phyloP scores from a whole-genome alignment of 1,140 invertebrate species.

The Penaeus chinensis region DNA sequence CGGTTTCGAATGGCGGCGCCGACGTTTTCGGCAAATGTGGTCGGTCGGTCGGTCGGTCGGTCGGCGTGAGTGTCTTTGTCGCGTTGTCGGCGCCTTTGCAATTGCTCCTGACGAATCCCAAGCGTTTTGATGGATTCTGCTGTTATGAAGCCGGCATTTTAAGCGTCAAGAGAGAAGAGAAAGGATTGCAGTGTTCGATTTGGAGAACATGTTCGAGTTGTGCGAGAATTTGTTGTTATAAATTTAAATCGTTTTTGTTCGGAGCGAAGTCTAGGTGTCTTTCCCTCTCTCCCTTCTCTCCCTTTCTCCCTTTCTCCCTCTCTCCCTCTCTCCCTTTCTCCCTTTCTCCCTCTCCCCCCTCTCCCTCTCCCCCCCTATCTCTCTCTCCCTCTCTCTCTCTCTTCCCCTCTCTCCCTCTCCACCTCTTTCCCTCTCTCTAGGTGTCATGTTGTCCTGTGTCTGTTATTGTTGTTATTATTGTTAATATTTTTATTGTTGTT shows the following conservation, averaged over 20 bases:
- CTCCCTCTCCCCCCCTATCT: background rate
- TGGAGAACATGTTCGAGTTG: too few species aligned
- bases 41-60: too few species aligned
- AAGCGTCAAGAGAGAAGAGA: too few species aligned
- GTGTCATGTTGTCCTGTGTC: background rate
- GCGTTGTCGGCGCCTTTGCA: too few species aligned
- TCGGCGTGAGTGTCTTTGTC: too few species aligned
- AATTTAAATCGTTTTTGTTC: background rate
- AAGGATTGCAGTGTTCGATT: too few species aligned
- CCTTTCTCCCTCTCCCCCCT: constrained; percentile 2
- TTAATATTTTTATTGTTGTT: background rate
- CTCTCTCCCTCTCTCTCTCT: constrained; percentile 27
- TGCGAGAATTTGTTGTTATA: background rate
- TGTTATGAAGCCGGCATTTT: too few species aligned
- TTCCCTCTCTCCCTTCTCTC: background rate
- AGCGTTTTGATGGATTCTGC: too few species aligned
- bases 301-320: background rate
- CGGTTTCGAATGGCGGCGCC: too few species aligned
- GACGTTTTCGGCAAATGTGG: too few species aligned
- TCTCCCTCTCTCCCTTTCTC: constrained; percentile 1
- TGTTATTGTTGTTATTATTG: background rate
- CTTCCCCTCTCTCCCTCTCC: constrained; percentile 48
- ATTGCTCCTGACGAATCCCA: too few species aligned
- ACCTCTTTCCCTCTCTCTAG: constrained; percentile 20
- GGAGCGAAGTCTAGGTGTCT: background rate